A percentile compares a stretch with the other conserved stretches of the same genome.
Evolutionary conservation across 2,113 vertebrate genomes (phyloP).

Genomic region (Vimba vimba): DNA sequence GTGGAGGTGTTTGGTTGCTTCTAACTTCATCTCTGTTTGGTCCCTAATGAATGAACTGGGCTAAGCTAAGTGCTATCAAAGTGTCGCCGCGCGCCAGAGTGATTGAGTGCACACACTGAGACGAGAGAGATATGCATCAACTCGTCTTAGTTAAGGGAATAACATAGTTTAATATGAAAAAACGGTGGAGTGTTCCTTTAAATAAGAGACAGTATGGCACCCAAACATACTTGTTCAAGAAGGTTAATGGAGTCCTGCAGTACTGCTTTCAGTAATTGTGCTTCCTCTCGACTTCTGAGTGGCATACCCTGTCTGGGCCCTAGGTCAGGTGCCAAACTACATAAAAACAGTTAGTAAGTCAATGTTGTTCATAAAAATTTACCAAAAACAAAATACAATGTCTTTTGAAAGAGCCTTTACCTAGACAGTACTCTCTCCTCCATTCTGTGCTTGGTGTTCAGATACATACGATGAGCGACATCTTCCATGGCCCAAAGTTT

Average conservation of each 20-base stretch:
- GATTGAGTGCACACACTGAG: too few relatives aligned
- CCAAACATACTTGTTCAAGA: slow-evolving; percentile 84
- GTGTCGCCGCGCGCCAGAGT: too few relatives aligned
- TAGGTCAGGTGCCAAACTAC: slow-evolving; percentile 65
- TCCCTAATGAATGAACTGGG: too few relatives aligned
- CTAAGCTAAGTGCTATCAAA: too few relatives aligned
- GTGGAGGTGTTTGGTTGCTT: too few relatives aligned
- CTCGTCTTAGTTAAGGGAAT: too few relatives aligned
- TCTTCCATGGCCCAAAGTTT: slow-evolving; percentile 95
- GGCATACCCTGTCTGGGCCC: slow-evolving; percentile 53
- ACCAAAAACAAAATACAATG: neutral
- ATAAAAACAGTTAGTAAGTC: neutral
- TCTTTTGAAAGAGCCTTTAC: slow-evolving; percentile 53
- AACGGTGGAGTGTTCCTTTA: too few relatives aligned
- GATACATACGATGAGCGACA: slow-evolving; percentile 86
- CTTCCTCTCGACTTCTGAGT: slow-evolving; percentile 63
- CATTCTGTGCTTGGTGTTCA: slow-evolving; percentile 75
- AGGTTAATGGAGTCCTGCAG: slow-evolving; percentile 90
- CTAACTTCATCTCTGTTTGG: too few relatives aligned
- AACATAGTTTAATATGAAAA: too few relatives aligned
- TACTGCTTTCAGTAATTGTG: slow-evolving; percentile 81
- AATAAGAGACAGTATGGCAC: neutral
- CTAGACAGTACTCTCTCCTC: slow-evolving; percentile 68
- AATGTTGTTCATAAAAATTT: neutral
- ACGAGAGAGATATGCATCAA: too few relatives aligned